A percentile compares a stretch with the other conserved stretches of the same genome.
phyloP scores from a whole-genome alignment of 2,113 vertebrate genomes.

The Calonectris borealis region DNA sequence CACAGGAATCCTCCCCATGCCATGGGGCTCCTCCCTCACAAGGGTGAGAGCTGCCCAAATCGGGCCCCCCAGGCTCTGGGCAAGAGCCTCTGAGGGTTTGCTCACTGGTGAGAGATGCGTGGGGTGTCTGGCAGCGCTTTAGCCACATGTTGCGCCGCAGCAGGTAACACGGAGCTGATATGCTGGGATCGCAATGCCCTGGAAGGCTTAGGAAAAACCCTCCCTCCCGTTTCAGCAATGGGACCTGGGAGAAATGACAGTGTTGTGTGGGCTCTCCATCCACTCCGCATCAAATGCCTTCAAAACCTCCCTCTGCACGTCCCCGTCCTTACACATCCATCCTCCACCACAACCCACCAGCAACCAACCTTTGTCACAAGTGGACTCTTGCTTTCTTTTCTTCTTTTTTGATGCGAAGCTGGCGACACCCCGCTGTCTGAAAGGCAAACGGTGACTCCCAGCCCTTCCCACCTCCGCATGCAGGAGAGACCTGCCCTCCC shows the following conservation, averaged over 20 bases:
- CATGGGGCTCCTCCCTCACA: not conserved
- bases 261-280: not conserved
- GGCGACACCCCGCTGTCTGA: not conserved
- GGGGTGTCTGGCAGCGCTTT: not conserved
- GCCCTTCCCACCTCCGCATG: not conserved
- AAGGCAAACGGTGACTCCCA: not conserved
- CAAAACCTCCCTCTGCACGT: not conserved
- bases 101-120: accelerated
- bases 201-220: not conserved
- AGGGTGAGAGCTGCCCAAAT: not conserved
- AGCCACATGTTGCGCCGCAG: accelerated
- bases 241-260: not conserved
- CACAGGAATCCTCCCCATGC: not conserved
- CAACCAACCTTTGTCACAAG: not conserved
- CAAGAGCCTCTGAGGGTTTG: not conserved
- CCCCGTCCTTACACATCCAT: not conserved
- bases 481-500: not conserved
- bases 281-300: not conserved
- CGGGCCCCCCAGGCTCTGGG: accelerated
- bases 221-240: not conserved
- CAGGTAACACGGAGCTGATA: accelerated
- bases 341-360: not conserved
- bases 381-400: not conserved
- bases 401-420: not conserved
- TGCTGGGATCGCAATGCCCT: not conserved